Base-by-base conservation (phyloP, 2,888 invertebrate genomes). In the Dryococelus australis region DNA sequence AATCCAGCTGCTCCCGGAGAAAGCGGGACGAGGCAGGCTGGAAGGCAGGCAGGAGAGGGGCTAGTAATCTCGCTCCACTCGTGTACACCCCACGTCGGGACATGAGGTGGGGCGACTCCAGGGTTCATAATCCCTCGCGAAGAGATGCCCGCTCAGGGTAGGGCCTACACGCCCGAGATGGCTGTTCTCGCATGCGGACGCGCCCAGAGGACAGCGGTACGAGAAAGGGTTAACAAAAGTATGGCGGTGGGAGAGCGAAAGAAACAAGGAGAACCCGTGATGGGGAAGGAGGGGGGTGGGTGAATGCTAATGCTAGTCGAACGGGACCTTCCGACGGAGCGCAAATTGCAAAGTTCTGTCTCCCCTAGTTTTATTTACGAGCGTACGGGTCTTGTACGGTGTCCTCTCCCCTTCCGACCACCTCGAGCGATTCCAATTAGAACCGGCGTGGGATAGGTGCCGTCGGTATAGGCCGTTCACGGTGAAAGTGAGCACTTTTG, bases 321-420 rank as follows among this genome's bases (percentile, higher is more conserved):
- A 65, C 65, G 65, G 12, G 65, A 65, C 20, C 65, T 20, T n/a
- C n/a, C 20, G 65, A 16, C 65, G 24, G 47, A 4, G 65, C 65
- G 65, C 65, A 65, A 65, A 65, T 65, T 65, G 65, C 65, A 65
- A 65, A 65, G 65, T 65, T 65, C n/a, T 65, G 65, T 65, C 65
- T 20, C 65, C 65, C 65, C 16, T 65, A 65, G n/a, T 65, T 65
- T 65, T 65, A 65, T 65, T 65, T 65, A 65, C 65, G 65, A 65
- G 65, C 65, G 24, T 16, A 3, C 47, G 47, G 47, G 10, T 47
- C 47, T 47, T 47, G 47, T 47, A 3, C 35, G 35, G 35, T 1
- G 35, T 47, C 47, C 47, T 47, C 47, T 6, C 8, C 16, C 16
- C 47, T 6, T 16, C 47, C 47, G 8, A 5, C 47, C 16, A 47